Conservation (phyloP, 2,888 invertebrate genomes). For the Abscondita cerata region DNA sequence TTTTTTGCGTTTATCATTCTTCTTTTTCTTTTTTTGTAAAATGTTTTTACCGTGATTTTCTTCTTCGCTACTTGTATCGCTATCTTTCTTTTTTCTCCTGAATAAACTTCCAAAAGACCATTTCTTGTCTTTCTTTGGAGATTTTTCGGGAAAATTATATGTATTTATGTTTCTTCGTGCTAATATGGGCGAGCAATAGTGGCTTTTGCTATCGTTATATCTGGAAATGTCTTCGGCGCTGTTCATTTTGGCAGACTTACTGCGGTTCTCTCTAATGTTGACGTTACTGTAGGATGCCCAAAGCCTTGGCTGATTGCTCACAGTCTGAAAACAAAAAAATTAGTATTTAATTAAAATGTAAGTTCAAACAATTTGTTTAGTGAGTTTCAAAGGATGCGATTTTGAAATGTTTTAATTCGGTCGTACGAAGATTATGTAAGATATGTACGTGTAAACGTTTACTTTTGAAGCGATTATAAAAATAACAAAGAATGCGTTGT, state of each 20-base stretch:
- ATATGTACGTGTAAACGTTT: not conserved
- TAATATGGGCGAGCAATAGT: constrained; percentile 48
- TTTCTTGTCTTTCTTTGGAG: constrained; percentile 69
- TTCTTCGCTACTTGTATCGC: constrained; percentile 64
- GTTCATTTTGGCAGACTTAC: constrained; percentile 48
- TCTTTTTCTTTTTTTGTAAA: constrained; percentile 55
- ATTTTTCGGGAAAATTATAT: constrained; percentile 58
- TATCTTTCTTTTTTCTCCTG: constrained; percentile 75
- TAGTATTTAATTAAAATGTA: constrained; percentile 18
- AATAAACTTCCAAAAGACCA: constrained; percentile 85
- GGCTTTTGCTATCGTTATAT: constrained; percentile 36
- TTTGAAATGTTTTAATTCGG: not conserved
- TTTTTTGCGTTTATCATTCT: constrained; percentile 63
- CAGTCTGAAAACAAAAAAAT: constrained; percentile 55
- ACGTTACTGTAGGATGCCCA: constrained; percentile 57
- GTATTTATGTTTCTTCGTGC: constrained; percentile 59
- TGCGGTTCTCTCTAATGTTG: constrained; percentile 47
- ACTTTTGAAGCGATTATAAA: not conserved
- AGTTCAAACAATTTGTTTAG: constrained; percentile 2
- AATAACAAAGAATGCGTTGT: constrained; percentile 5
- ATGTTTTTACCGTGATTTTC: constrained; percentile 54
- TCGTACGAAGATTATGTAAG: not conserved
- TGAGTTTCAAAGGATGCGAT: not conserved
- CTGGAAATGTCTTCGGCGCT: constrained; percentile 51
- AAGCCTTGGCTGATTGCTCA: constrained; percentile 57